These are phyloP conservation scores for Morone chrysops DNA, from an alignment of 2,113 vertebrate species.

Conservation along the genomic window DNA sequence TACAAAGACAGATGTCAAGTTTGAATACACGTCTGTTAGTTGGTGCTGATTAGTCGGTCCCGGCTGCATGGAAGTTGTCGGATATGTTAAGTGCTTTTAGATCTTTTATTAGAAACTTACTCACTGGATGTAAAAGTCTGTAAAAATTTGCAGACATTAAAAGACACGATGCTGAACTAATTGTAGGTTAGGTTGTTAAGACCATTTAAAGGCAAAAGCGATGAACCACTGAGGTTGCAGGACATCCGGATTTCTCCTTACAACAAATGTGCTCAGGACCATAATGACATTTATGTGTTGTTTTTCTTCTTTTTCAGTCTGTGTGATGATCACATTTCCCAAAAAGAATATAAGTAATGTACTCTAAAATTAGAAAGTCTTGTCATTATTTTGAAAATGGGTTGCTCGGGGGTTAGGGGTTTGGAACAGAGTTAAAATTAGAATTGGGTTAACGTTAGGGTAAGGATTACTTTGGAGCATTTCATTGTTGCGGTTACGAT, in stretches of 20 bases:
- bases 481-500: constrained; percentile 41
- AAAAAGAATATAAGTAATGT: constrained; percentile 18
- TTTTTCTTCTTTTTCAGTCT: constrained; percentile 31
- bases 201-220: constrained; percentile 27
- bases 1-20: constrained; percentile 67
- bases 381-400: constrained; percentile 43
- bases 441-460: constrained; percentile 1
- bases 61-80: constrained; percentile 22
- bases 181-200: constrained; percentile 34
- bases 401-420: constrained; percentile 31
- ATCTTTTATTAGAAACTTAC: constrained; percentile 58
- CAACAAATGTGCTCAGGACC: constrained; percentile 2
- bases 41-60: constrained; percentile 10
- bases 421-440: constrained; percentile 49
- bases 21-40: background rate
- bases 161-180: constrained; percentile 59
- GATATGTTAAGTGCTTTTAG: constrained; percentile 37
- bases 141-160: constrained; percentile 58
- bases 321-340: constrained; percentile 15
- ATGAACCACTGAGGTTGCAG: constrained; percentile 23
- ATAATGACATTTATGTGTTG: constrained; percentile 36
- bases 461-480: constrained; percentile 35
- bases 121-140: constrained; percentile 44
- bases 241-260: constrained; percentile 32
- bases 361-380: constrained; percentile 34